Evolutionary conservation across 2,797 vertebrate genomes (phyloP), one percentile per base, ranked within the genome.

Genomic region (Parauchenoglanis punctatus): DNA sequence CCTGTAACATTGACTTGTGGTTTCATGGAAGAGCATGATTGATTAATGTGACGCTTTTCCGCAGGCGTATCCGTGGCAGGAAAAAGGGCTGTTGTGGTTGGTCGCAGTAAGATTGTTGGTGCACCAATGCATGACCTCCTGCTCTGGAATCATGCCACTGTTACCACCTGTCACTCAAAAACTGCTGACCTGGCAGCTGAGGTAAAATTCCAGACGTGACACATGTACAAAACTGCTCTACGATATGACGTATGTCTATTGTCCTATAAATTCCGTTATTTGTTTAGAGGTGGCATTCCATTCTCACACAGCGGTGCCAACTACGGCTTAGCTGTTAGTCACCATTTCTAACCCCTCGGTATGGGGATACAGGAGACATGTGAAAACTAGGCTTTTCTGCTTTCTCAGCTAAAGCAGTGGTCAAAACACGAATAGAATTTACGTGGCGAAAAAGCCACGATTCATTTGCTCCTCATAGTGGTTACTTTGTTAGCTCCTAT

Each of bases 141-240:
- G 89, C 96, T 99, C 77, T 99, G 98, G 97, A 99, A 94, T 92
- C 96, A 99, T 0, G 98, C 98, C 18, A 99, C 99, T 0, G 98
- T 99, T 89, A 99, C 98, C 88, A 99, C 97, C 17, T 99, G 98
- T 92, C 99, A 99, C 93, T 99, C 99, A 18, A 99, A 96, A 94
- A 99, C 98, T 0, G 90, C 91, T 2, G 95, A 97, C 1, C 94
- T 99, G 35, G 91, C 96, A 11, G 95, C 95, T 89, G 98, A 99
- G 97, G 98, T 99, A 94, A 91, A 92, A 3, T 8, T 25, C 28
- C 28, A 73, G 15, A 73, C 17, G 8, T 31, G 11, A 65, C 17
- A n/a, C 12, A 1, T 17, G 17, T 44, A 28, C 6, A n/a, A 61
- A 81, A 44, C 56, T 2, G 11, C 35, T n/a, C 13, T 18, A 63